Evolutionary conservation across 2,888 invertebrate genomes (phyloP).

Genomic region (Incurvaria masculella): DNA sequence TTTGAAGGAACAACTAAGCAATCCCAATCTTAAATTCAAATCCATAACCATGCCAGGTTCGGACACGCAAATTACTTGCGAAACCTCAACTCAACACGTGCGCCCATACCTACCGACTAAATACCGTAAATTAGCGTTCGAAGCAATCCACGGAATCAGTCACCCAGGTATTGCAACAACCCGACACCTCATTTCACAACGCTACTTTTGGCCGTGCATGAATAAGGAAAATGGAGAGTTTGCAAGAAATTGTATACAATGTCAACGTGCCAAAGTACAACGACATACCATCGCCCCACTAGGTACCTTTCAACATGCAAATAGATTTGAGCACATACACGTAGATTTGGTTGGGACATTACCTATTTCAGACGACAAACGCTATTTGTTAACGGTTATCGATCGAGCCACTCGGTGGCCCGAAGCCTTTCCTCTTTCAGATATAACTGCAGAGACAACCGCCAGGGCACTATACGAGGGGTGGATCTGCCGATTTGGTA

Average conservation of each 20-base stretch:
- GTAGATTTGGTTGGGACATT: constrained; percentile 10
- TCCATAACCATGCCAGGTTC: no score
- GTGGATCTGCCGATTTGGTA: constrained; percentile 8
- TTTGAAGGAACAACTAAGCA: no score
- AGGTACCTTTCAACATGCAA: neutral
- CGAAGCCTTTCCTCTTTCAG: constrained; percentile 15
- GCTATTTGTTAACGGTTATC: constrained; percentile 17
- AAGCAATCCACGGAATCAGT: constrained; percentile 13
- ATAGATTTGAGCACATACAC: constrained; percentile 6
- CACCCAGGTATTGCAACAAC: constrained; percentile 7
- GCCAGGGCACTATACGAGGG: constrained; percentile 8
- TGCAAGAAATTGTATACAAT: constrained; percentile 9
- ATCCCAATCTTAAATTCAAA: no score
- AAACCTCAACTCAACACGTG: constrained; percentile 1
- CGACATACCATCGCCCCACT: neutral
- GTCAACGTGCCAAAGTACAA: constrained; percentile 6
- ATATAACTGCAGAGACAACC: constrained; percentile 18
- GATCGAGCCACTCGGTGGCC: constrained; percentile 18
- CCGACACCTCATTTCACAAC: constrained; percentile 1
- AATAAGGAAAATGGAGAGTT: constrained; percentile 9
- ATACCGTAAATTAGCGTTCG: constrained; percentile 13
- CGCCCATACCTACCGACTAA: constrained; percentile 15
- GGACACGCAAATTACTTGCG: constrained; percentile 4
- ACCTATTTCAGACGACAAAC: constrained; percentile 11
- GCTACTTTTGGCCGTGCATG: constrained; percentile 8